phyloP scores from a whole-genome alignment of 1,140 invertebrate genomes.

The Drosophila teissieri region DNA sequence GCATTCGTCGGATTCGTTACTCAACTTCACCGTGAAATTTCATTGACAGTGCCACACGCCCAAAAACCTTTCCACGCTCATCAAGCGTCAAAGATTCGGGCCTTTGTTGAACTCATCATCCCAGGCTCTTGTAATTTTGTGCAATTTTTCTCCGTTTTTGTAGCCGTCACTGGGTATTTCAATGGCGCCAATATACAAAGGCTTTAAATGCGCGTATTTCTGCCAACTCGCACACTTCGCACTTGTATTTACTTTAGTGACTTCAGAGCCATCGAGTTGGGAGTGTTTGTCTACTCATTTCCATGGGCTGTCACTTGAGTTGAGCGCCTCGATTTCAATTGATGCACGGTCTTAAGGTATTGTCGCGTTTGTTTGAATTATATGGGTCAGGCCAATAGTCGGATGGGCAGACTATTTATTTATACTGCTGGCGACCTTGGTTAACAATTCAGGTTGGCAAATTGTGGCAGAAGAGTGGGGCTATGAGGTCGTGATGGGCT shows the following conservation, averaged over 20 bases:
- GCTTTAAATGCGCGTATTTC: conserved; percentile 23
- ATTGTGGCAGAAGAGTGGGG: conserved; percentile 45
- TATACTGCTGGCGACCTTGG: conserved; percentile 53
- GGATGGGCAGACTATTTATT: conserved; percentile 11
- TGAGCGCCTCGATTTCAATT: conserved; percentile 70
- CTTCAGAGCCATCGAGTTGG: conserved; percentile 58
- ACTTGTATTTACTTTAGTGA: conserved; percentile 54
- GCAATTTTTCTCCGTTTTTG: conserved; percentile 19
- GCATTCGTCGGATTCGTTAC: conserved; percentile 34
- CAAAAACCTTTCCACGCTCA: conserved; percentile 62
- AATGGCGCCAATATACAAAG: conserved; percentile 30
- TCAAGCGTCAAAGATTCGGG: conserved; percentile 37
- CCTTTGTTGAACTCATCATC: conserved; percentile 55
- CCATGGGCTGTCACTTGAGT: conserved; percentile 76
- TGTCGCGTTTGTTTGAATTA: conserved; percentile 43
- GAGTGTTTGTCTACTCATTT: conserved; percentile 73
- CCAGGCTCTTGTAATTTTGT: conserved; percentile 43
- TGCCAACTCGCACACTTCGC: conserved; percentile 9
- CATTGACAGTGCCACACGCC: conserved; percentile 64
- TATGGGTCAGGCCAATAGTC: conserved; percentile 56
- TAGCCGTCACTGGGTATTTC: conserved; percentile 40
- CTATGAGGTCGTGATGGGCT: conserved; percentile 22
- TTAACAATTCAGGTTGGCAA: conserved; percentile 12
- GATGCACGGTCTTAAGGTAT: conserved; percentile 58
- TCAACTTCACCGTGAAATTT: conserved; percentile 45